Base-by-base conservation (phyloP, 2,888 invertebrate genomes). In the Caenorhabditis sp. region DNA sequence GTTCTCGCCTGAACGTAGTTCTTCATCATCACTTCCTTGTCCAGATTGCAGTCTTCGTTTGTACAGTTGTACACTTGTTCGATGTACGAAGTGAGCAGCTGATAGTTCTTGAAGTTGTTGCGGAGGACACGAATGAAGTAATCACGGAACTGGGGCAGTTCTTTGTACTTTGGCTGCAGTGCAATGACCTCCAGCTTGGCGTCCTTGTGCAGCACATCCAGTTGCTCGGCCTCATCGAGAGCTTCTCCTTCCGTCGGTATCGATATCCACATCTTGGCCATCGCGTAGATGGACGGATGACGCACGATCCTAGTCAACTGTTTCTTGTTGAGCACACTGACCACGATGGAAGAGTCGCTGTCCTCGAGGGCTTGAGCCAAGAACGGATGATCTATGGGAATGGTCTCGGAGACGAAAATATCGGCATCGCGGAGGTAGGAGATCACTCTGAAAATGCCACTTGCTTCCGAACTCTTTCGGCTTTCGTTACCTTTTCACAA, bases 21-120 rank as follows among this genome's bases (percentile, higher is more conserved):
- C 32, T 74, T 56, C 39, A 74, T 30, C 81, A 83, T 83, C 5
- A 43, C 48, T 13, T 72, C 59, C 43, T 79, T 79, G 32, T 81
- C 81, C 15, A 83, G 53, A 9, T 77, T 59, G 37, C 83, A 83
- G 22, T 66, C 59, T 22, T 75, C 78, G 15, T 65, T 71, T 2
- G 81, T 73, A 46, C 83, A 83, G 30, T 83, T 81, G 63, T 80
- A 79, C n/a, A 83, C 86, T 66, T 87, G 86, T 63, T 87, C 83
- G 45, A 89, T 83, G 58, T 87, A 89, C 6, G 85, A 74, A n/a
- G 86, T 80, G 13, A 87, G 66, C 50, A 89, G 79, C 20, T 86
- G 78, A 70, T 87, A 89, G 41, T 87, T 85, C 37, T 83, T 78
- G 80, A 85, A 87, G 78, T 89, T 89, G 73, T 86, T 86, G 35